Evolutionary conservation across 2,888 invertebrate species (phyloP).

Genomic region (Tuta absoluta): DNA sequence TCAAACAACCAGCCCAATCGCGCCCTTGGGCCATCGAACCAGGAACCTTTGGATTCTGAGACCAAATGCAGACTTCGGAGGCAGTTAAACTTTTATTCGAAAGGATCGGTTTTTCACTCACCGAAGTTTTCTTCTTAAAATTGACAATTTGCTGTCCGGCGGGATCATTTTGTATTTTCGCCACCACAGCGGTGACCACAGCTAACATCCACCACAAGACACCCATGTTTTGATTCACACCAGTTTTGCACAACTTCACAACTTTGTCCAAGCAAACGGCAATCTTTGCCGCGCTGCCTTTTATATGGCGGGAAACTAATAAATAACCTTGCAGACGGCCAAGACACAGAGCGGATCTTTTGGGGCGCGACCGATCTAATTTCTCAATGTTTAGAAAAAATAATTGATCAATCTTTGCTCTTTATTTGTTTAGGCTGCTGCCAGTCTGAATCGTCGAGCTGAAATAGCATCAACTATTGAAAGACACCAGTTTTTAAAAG

Average conservation of each 20-base stretch:
- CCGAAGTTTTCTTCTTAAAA: constrained; percentile 49
- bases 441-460: neutral
- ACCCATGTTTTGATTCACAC: neutral
- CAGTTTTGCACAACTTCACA: constrained; percentile 13
- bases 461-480: neutral
- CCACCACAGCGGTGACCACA: constrained; percentile 33
- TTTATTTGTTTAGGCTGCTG: constrained; percentile 13
- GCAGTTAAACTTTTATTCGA: too few species aligned
- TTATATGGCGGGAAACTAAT: constrained; percentile 24
- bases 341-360: constrained; percentile 16
- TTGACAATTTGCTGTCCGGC: constrained; percentile 49
- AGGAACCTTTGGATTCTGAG: too few species aligned
- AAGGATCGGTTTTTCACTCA: too few species aligned
- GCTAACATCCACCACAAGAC: constrained; percentile 35
- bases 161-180: constrained; percentile 42
- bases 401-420: constrained; percentile 15
- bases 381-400: constrained; percentile 15
- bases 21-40: too few species aligned
- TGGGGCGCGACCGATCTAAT: constrained; percentile 20
- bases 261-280: constrained; percentile 21
- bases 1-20: too few species aligned
- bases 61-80: too few species aligned
- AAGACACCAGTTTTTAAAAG: constrained; percentile 12
- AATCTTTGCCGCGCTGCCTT: constrained; percentile 18
- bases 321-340: constrained; percentile 12